Evolutionary conservation across 2,113 vertebrate species (phyloP).

Genomic region (Girardinichthys multiradiatus): DNA sequence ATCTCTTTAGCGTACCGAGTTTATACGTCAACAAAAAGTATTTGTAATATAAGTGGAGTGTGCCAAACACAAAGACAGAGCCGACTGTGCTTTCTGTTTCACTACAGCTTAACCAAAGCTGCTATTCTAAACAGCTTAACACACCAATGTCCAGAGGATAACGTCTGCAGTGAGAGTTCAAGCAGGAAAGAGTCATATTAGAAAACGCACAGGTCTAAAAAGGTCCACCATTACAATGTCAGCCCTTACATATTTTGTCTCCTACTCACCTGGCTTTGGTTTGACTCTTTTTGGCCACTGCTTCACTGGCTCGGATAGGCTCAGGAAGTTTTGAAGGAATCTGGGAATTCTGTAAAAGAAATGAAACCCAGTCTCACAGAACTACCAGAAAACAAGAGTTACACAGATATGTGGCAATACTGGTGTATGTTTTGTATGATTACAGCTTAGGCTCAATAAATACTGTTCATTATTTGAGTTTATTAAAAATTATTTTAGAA

Average conservation of each 20-base stretch:
- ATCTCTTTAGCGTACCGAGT: background rate
- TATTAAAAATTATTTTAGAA: background rate
- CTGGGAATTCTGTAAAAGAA: conserved; percentile 83
- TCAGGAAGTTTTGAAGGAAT: conserved; percentile 95
- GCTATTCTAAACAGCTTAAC: background rate
- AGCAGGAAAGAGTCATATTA: too few species aligned
- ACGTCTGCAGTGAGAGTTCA: background rate
- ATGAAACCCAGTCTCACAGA: background rate
- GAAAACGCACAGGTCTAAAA: background rate
- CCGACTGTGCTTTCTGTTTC: background rate
- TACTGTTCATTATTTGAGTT: too few species aligned
- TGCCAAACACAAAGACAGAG: background rate
- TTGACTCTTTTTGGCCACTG: conserved; percentile 96
- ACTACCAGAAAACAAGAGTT: background rate
- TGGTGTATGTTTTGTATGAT: background rate
- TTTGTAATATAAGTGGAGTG: background rate
- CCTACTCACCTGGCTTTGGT: conserved; percentile 92
- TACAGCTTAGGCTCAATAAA: too few species aligned
- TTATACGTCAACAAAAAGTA: too few species aligned
- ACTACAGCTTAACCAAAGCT: background rate
- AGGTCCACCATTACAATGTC: background rate
- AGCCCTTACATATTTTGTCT: background rate
- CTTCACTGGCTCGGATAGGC: conserved; percentile 95
- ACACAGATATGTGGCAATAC: background rate
- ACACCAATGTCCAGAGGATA: background rate